Base-by-base conservation (phyloP, 2,113 vertebrate genomes). In the Petrocephalus microphthalmus region DNA sequence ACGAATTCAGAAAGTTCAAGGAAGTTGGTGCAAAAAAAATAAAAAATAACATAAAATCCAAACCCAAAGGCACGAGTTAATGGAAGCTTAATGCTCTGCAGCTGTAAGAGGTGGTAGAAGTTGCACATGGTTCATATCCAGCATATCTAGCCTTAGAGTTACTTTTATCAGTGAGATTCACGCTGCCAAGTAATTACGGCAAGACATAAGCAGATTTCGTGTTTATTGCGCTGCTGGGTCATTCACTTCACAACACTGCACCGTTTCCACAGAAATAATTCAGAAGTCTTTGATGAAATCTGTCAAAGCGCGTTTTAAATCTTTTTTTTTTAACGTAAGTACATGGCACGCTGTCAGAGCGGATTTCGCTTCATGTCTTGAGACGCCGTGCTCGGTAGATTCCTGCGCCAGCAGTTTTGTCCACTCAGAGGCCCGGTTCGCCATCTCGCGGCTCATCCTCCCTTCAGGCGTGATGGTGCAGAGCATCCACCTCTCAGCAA, bases 1-100 rank as follows among this genome's bases (percentile, higher is more conserved):
- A 84, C 25, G 54, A 60, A 88, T 81, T 47, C 45, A 42, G 13
- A 85, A 56, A 51, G 56, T 52, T 88, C 56, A 54, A 81, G 51
- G 67, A 53, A 42, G 87, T 15, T 74, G 71, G 17, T 54, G 29
- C 13, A 15, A 54, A 49, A 74, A 74, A 37, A 49, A 81, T 19
- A 78, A n/a, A 60, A n/a, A 64, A 25, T 25, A n/a, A n/a, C n/a
- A 42, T 49, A 7, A 49, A 49, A 20, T 2, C 37, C 33, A 81
- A 51, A 84, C 47, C 84, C n/a, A 54, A 51, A 56, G 52, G 52
- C 52, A 54, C 51, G 6, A 85, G 52, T 56, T 85, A 85, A 85
- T 42, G 84, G 84, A 54, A 54, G n/a, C 52, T 85, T 85, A 85
- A 56, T 85, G 84, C 15, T 25, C 51, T 54, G 52, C 29, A 25